phyloP scores from a whole-genome alignment of 2,797 vertebrate genomes.

The Scolopax rusticola region DNA sequence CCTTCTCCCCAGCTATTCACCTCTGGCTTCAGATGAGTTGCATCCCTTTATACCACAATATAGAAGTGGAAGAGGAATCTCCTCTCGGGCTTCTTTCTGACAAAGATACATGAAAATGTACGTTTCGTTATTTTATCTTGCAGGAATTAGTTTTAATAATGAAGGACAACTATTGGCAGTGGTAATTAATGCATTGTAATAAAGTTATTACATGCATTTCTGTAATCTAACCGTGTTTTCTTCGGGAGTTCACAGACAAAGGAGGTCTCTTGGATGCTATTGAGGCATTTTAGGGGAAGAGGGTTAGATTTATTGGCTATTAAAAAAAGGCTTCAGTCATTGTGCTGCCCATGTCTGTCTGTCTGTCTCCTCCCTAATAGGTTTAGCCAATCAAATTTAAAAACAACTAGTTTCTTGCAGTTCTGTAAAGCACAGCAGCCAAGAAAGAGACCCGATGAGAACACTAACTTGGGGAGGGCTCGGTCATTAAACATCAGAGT shows the following conservation, averaged over 20 bases:
- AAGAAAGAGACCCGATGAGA: not conserved
- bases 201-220: not conserved
- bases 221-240: not conserved
- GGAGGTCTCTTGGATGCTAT: not conserved
- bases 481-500: not conserved
- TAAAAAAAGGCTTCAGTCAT: not conserved
- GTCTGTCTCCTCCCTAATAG: not conserved
- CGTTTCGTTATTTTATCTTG: not conserved
- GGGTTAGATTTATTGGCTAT: not conserved
- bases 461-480: rapidly evolving
- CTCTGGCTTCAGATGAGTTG: not conserved
- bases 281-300: not conserved
- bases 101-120: not conserved
- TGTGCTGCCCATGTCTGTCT: not conserved
- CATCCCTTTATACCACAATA: not conserved
- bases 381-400: not conserved
- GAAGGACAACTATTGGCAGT: not conserved
- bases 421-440: not conserved
- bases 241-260: not conserved
- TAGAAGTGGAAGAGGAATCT: not conserved
- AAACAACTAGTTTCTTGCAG: not conserved
- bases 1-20: not conserved
- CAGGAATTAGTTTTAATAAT: not conserved
- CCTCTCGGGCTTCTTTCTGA: not conserved
- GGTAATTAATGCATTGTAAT: not conserved